These are phyloP conservation scores for Lumbricus terrestris DNA, from an alignment of 2,888 invertebrate genomes.

Conservation along the genomic window DNA sequence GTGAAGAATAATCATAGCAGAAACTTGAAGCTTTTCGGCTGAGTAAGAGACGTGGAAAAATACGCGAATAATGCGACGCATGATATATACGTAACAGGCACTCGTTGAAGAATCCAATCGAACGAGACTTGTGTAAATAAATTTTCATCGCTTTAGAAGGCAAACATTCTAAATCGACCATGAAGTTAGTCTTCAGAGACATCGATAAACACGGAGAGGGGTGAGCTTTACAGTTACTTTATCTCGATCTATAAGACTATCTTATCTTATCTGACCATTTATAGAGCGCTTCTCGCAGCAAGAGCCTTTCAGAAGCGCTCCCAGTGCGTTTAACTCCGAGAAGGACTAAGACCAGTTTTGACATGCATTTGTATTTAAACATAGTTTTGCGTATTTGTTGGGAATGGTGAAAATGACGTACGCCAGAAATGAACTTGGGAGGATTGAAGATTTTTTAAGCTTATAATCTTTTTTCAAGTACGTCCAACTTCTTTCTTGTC, in stretches of 20 bases:
- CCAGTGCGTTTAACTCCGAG: too few relatives aligned
- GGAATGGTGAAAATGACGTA: background rate
- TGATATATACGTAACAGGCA: background rate
- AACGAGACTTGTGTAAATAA: background rate
- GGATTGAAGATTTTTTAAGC: background rate
- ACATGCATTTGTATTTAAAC: background rate
- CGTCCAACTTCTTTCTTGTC: background rate
- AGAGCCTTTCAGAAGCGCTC: too few relatives aligned
- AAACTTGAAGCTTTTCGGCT: background rate
- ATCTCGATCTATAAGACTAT: too few relatives aligned
- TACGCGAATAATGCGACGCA: background rate
- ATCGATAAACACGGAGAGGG: constrained; percentile 34
- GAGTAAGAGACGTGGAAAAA: background rate
- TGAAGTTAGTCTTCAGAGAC: constrained; percentile 30
- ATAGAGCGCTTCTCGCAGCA: too few relatives aligned
- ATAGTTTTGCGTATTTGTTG: background rate
- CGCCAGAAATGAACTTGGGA: background rate
- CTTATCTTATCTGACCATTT: too few relatives aligned
- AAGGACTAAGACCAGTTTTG: background rate
- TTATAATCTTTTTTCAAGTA: background rate
- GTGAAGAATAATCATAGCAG: background rate
- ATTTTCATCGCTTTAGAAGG: background rate
- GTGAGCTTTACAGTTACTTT: constrained; percentile 25
- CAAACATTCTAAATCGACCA: background rate
- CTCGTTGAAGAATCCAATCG: background rate